A percentile compares a stretch with the other conserved stretches of the same genome.
These are phyloP conservation scores for Drosophila colorata DNA, from an alignment of 2,888 invertebrate genomes.

Conservation along the genomic window DNA sequence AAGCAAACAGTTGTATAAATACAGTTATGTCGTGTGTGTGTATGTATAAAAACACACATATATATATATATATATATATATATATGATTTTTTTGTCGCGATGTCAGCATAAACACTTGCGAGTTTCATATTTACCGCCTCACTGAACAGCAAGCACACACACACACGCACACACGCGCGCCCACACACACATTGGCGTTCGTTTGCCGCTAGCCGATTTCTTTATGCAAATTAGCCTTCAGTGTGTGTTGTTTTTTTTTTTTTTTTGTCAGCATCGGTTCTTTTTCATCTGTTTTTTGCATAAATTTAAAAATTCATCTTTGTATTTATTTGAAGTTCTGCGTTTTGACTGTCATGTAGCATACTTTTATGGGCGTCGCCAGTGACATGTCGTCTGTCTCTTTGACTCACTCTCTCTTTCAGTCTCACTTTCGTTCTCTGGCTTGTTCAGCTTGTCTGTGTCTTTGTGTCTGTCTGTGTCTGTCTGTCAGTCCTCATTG, in stretches of 20 bases:
- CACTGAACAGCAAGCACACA: conserved; percentile 48
- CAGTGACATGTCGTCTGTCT: conserved; percentile 56
- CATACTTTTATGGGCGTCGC: conserved; percentile 64
- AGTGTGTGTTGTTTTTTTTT: conserved; percentile 18
- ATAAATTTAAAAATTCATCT: conserved; percentile 74
- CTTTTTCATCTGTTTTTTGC: conserved; percentile 56
- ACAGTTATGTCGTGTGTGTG: conserved; percentile 7
- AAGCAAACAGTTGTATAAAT: conserved; percentile 56
- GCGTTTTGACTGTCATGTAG: conserved; percentile 40
- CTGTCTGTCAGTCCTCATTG: conserved; percentile 37
- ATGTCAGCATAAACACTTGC: conserved; percentile 77
- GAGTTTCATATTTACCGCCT: conserved; percentile 73
- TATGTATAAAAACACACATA: neutral
- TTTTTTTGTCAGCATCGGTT: conserved; percentile 25
- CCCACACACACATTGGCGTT: conserved; percentile 19
- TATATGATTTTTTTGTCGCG: conserved; percentile 61
- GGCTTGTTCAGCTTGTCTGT: neutral
- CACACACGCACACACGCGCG: conserved; percentile 12
- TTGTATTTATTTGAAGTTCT: conserved; percentile 62
- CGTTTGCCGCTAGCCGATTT: conserved; percentile 68
- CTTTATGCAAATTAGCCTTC: conserved; percentile 75
- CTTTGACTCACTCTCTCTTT: conserved; percentile 1
- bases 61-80: conserved; percentile 1
- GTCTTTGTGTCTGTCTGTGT: conserved; percentile 3
- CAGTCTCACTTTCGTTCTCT: neutral